Percentiles rank a stretch among this genome's conserved stretches.
Evolutionary conservation across 2,113 vertebrate species (phyloP).

Genomic region (Electrona antarctica): DNA sequence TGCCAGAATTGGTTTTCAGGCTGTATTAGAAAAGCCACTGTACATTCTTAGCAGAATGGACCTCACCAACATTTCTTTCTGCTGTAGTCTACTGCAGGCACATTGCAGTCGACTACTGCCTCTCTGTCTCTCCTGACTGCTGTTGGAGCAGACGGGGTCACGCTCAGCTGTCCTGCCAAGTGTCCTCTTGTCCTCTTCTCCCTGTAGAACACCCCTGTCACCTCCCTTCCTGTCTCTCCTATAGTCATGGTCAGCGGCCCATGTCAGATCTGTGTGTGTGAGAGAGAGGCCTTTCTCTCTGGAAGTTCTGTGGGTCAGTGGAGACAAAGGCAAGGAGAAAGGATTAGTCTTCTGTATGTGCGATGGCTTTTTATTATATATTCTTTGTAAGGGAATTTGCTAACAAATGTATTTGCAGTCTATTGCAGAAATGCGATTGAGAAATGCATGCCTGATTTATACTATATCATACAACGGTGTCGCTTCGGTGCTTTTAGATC

Average conservation of each 20-base stretch:
- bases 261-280: constrained; percentile 63
- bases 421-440: too few relatives aligned
- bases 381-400: constrained; percentile 39
- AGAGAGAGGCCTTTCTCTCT: constrained; percentile 67
- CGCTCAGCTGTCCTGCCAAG: constrained; percentile 19
- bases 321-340: constrained; percentile 57
- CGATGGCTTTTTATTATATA: constrained; percentile 36
- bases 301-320: constrained; percentile 66
- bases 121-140: neutral
- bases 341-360: constrained; percentile 60
- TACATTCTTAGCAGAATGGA: neutral
- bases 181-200: constrained; percentile 23
- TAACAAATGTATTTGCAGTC: constrained; percentile 6
- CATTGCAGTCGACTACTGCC: neutral
- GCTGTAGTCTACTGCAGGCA: constrained; percentile 12
- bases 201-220: constrained; percentile 22
- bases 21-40: too few relatives aligned
- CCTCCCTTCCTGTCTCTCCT: neutral
- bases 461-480: too few relatives aligned
- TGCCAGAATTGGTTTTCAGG: too few relatives aligned
- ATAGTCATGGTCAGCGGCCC: constrained; percentile 64
- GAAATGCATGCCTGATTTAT: too few relatives aligned
- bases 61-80: neutral
- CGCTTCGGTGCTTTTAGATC: neutral
- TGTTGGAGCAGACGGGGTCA: constrained; percentile 18